phyloP scores from a whole-genome alignment of 2,113 vertebrate genomes.

The Stegastes partitus region DNA sequence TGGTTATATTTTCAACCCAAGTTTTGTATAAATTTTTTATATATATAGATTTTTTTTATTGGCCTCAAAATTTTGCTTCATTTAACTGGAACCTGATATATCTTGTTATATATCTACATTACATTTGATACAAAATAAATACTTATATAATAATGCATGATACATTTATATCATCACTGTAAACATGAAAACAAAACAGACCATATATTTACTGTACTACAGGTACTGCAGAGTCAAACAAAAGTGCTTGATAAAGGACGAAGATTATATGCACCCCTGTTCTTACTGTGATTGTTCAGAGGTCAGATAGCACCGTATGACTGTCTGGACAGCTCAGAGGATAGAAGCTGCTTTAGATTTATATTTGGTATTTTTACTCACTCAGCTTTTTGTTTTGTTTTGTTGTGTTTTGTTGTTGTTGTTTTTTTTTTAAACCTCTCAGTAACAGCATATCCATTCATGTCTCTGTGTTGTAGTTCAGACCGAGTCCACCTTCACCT shows the following conservation, averaged over 20 bases:
- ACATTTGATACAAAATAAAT: conserved; percentile 81
- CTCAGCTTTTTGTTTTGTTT: conserved; percentile 8
- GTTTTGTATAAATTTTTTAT: conserved; percentile 27
- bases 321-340: conserved; percentile 57
- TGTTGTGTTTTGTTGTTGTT: conserved; percentile 12
- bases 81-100: conserved; percentile 65
- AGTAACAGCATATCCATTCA: conserved; percentile 27
- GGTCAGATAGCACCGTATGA: conserved; percentile 75
- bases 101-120: conserved; percentile 66
- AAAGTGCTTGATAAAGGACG: conserved; percentile 75
- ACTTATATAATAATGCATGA: conserved; percentile 74
- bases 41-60: conserved; percentile 16
- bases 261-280: conserved; percentile 62
- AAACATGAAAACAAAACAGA: conserved; percentile 77
- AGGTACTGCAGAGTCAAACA: conserved; percentile 68
- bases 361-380: conserved; percentile 76
- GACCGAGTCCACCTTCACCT: conserved; percentile 93
- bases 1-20: conserved; percentile 46
- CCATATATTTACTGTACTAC: conserved; percentile 76
- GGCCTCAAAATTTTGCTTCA: conserved; percentile 41
- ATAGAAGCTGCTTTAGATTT: conserved; percentile 55
- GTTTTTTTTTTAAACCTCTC: too few relatives aligned
- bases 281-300: conserved; percentile 74
- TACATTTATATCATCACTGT: conserved; percentile 79
- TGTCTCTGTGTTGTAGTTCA: conserved; percentile 74